Percentiles rank a stretch among this genome's conserved stretches.
Conservation (phyloP, 2,888 invertebrate genomes). For the Adineta ricciae region DNA sequence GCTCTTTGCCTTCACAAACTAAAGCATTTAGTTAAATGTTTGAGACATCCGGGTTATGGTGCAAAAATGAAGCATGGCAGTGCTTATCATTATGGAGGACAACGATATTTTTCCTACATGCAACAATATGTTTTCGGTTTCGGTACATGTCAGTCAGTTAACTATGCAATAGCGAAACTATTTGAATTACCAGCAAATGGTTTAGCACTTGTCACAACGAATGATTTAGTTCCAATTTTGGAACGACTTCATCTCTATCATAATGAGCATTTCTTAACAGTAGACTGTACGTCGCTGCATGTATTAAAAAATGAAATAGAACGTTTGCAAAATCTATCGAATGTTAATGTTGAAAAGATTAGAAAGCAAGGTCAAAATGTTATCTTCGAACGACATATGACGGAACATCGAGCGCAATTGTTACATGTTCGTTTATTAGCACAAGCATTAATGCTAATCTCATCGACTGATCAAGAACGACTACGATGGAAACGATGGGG, state of each 20-base stretch:
- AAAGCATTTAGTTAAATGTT: not conserved
- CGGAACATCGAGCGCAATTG: not conserved
- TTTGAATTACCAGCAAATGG: constrained; percentile 14
- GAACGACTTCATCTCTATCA: not conserved
- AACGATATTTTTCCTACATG: not conserved
- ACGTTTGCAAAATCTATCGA: not conserved
- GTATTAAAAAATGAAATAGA: not conserved
- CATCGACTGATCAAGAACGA: not conserved
- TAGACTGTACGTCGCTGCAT: not conserved
- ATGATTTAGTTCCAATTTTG: not conserved
- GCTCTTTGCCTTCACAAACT: not conserved
- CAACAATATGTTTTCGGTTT: not conserved
- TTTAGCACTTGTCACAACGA: not conserved
- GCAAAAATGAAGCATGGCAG: not conserved
- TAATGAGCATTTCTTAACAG: constrained; percentile 6
- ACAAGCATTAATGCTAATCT: not conserved
- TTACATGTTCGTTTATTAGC: not conserved
- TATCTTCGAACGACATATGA: constrained; percentile 3
- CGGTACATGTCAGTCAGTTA: not conserved
- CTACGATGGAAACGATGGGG: not conserved
- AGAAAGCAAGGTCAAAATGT: not conserved
- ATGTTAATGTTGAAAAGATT: not conserved
- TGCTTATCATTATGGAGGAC: not conserved
- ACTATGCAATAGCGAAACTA: constrained; percentile 7
- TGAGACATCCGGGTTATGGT: not conserved